Percentiles rank a stretch among this genome's conserved stretches.
Conservation (phyloP, 2,888 invertebrate genomes). For the Bellardia pandia region DNA sequence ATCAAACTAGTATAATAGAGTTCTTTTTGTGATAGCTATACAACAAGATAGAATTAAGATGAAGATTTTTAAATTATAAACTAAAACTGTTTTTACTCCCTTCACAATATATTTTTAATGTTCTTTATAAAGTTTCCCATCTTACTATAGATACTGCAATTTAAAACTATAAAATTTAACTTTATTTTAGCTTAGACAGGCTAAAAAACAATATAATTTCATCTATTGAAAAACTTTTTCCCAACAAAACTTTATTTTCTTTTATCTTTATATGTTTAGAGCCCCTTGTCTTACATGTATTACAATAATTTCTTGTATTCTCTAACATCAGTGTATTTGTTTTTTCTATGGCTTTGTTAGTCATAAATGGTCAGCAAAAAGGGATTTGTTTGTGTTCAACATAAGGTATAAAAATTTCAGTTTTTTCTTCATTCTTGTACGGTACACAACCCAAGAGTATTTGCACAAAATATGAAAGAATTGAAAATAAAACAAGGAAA, state of each 20-base stretch:
- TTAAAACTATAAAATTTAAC: constrained; percentile 17
- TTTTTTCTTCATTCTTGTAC: background rate
- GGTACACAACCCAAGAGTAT: constrained; percentile 10
- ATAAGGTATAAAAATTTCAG: background rate
- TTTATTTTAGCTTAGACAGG: constrained; percentile 43
- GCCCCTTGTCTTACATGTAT: constrained; percentile 31
- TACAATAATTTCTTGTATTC: constrained; percentile 36
- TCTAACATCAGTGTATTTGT: background rate
- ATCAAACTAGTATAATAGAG: background rate
- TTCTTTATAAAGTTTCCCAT: background rate
- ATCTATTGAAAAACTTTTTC: constrained; percentile 39
- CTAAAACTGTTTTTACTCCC: too few relatives aligned
- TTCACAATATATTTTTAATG: background rate
- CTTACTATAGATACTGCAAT: background rate
- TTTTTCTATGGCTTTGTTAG: background rate
- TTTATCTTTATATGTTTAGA: background rate
- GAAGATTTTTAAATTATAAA: background rate
- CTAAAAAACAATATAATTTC: constrained; percentile 12
- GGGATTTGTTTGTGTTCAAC: constrained; percentile 40
- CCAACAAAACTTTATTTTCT: background rate
- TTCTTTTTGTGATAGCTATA: too few relatives aligned
- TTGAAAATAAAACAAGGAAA: background rate
- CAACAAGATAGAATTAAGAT: too few relatives aligned
- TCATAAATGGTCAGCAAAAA: constrained; percentile 57
- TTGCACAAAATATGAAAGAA: constrained; percentile 20